These are phyloP conservation scores for Pterophyllum scalare DNA, from an alignment of 2,113 vertebrate species.

Conservation along the genomic window DNA sequence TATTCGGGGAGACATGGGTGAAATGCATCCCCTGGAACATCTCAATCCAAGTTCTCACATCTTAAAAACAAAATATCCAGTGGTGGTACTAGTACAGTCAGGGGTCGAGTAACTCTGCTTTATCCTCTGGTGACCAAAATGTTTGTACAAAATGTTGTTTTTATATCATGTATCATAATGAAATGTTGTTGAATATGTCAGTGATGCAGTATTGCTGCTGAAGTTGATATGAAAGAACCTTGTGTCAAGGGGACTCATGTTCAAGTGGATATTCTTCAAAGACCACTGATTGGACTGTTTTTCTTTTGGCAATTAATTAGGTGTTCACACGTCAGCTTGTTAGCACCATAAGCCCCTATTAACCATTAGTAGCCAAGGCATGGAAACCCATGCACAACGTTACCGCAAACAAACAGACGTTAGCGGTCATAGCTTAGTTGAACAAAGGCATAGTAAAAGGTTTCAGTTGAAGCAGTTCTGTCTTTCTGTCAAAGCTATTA, in stretches of 20 bases:
- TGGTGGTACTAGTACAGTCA: background rate
- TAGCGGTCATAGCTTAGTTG: too few relatives aligned
- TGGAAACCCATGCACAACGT: too few relatives aligned
- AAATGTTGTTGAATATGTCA: background rate
- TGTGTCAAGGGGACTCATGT: background rate
- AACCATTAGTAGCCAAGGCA: too few relatives aligned
- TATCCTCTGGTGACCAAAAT: too few relatives aligned
- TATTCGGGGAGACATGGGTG: too few relatives aligned
- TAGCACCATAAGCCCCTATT: too few relatives aligned
- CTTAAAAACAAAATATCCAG: background rate
- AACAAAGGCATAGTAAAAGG: too few relatives aligned
- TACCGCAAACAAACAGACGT: too few relatives aligned
- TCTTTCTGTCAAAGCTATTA: background rate
- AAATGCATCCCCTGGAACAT: background rate
- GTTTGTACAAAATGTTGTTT: background rate
- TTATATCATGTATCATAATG: background rate
- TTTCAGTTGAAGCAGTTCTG: too few relatives aligned
- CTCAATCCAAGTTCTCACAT: background rate
- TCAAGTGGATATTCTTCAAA: background rate
- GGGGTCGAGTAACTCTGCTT: too few relatives aligned
- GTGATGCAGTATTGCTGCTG: background rate
- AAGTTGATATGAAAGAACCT: background rate
- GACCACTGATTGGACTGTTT: background rate
- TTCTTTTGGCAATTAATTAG: background rate
- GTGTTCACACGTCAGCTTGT: background rate